Percentiles rank a stretch among this genome's conserved stretches.
Conservation (phyloP, 2,888 invertebrate genomes). For the Acleris literana region DNA sequence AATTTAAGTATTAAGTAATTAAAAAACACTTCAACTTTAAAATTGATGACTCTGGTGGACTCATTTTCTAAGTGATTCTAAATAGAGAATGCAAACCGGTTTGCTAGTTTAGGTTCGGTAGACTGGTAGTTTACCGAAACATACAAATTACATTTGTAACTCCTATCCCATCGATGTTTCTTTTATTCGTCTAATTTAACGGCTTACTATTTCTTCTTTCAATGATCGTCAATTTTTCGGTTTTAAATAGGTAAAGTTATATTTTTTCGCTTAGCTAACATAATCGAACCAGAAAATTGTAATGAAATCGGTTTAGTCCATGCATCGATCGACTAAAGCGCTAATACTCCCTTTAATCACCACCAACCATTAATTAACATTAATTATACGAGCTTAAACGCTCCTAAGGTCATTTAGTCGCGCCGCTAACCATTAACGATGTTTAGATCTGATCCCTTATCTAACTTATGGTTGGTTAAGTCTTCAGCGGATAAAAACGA, state of each 20-base stretch:
- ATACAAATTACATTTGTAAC: no score
- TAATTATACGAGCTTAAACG: conserved; percentile 46
- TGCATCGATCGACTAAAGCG: conserved; percentile 48
- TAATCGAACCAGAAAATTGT: conserved; percentile 7
- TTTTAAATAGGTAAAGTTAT: not conserved
- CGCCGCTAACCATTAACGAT: conserved; percentile 12
- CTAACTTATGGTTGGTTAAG: not conserved
- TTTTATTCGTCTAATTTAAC: no score
- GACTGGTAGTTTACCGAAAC: no score
- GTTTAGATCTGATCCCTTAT: conserved; percentile 14
- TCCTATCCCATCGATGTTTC: no score
- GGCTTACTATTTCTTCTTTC: no score
- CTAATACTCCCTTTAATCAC: conserved; percentile 55
- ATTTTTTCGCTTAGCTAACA: not conserved
- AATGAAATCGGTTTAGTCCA: conserved; percentile 26
- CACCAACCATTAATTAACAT: conserved; percentile 46
- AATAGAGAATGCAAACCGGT: no score
- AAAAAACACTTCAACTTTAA: no score
- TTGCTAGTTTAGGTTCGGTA: no score
- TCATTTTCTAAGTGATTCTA: no score
- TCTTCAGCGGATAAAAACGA: not conserved
- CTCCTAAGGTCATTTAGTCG: conserved; percentile 44
- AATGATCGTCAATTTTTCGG: no score
- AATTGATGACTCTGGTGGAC: no score
- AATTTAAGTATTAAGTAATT: no score